Conservation (phyloP, 2,797 vertebrate species). For the Lacerta viridis region DNA sequence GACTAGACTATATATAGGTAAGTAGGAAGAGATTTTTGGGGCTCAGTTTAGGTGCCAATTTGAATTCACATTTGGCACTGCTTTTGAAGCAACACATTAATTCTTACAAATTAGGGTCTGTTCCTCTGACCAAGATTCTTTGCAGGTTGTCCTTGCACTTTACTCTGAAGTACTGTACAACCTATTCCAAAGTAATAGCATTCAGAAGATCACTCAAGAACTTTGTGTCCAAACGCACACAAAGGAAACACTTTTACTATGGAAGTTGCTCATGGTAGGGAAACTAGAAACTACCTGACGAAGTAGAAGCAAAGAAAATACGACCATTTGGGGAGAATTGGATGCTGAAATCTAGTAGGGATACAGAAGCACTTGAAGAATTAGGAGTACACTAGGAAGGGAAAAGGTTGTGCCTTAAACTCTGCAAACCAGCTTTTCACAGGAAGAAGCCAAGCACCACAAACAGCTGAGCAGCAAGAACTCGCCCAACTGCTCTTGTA, state of each 20-base stretch:
- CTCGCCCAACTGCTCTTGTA: not conserved
- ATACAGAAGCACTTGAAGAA: not conserved
- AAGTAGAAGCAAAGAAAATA: not conserved
- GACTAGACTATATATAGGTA: not conserved
- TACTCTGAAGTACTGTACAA: too few relatives aligned
- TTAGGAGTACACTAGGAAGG: not conserved
- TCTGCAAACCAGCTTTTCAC: not conserved
- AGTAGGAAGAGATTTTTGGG: not conserved
- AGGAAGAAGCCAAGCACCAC: not conserved
- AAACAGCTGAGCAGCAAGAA: not conserved
- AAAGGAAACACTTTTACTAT: too few relatives aligned
- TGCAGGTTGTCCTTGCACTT: too few relatives aligned
- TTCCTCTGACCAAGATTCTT: not conserved
- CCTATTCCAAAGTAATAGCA: not conserved
- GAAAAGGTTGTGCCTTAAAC: not conserved
- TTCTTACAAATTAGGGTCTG: not conserved
- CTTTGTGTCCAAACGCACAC: too few relatives aligned
- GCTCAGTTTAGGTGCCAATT: not conserved
- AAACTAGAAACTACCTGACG: not conserved
- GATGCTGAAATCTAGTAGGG: not conserved
- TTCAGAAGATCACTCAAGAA: too few relatives aligned
- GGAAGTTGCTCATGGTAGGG: not conserved
- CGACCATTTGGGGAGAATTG: not conserved
- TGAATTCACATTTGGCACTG: not conserved
- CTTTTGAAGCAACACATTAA: too few relatives aligned